Percentiles rank a stretch among this genome's conserved stretches.
phyloP scores from a whole-genome alignment of 2,888 invertebrate species.

The Drosophila acutilabella region DNA sequence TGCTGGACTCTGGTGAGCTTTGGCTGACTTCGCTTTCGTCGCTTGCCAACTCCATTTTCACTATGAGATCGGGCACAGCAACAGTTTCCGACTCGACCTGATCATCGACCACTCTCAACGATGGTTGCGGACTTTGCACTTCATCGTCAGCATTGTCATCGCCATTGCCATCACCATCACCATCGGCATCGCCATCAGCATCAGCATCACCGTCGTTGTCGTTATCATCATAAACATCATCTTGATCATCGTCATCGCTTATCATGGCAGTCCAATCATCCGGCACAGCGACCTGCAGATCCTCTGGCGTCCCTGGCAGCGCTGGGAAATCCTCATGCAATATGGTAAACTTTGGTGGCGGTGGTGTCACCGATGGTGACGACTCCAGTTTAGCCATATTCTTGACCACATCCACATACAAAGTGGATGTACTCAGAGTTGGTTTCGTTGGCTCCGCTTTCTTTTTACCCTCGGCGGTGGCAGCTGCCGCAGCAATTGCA shows the following conservation, averaged over 20 bases:
- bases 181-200: neutral
- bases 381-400: constrained; percentile 39
- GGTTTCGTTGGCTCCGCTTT: constrained; percentile 18
- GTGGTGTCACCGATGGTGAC: constrained; percentile 14
- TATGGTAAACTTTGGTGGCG: constrained; percentile 51
- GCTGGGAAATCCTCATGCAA: constrained; percentile 65
- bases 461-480: constrained; percentile 25
- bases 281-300: constrained; percentile 23
- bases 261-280: constrained; percentile 58
- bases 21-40: constrained; percentile 3
- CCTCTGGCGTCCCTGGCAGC: constrained; percentile 43
- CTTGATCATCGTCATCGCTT: constrained; percentile 37
- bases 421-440: constrained; percentile 3
- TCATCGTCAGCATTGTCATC: constrained; percentile 1
- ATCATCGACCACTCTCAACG: constrained; percentile 19
- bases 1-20: neutral
- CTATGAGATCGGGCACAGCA: constrained; percentile 19
- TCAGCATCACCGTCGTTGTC: neutral
- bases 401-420: constrained; percentile 69
- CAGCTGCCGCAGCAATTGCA: constrained; percentile 33
- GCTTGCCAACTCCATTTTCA: constrained; percentile 2
- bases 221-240: constrained; percentile 28
- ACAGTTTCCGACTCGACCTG: neutral
- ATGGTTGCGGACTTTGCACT: neutral
- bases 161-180: too few species aligned